Evolutionary conservation across 2,113 vertebrate species (phyloP).

Genomic region (Chloebia gouldiae): DNA sequence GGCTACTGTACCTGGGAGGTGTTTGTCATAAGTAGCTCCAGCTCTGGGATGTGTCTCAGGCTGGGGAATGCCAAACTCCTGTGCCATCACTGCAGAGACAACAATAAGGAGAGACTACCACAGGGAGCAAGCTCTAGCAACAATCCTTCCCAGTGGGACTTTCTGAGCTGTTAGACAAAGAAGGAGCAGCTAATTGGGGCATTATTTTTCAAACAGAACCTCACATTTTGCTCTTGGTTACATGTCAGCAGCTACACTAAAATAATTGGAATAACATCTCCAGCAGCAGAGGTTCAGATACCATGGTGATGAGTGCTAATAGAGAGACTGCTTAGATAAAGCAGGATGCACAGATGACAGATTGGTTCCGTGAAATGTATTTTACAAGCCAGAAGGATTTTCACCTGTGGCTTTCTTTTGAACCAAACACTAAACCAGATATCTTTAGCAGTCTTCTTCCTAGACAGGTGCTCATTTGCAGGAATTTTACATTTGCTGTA

Average conservation of each 20-base stretch:
- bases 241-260: conserved; percentile 5
- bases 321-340: not conserved
- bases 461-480: not conserved
- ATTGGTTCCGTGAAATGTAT: not conserved
- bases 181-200: conserved; percentile 37
- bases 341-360: not conserved
- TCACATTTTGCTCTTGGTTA: conserved; percentile 22
- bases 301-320: conserved; percentile 18
- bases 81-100: not conserved
- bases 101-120: not conserved
- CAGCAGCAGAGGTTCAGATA: conserved; percentile 22
- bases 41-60: not conserved
- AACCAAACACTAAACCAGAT: not conserved
- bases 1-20: not conserved
- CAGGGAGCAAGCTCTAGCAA: not conserved
- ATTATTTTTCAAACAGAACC: conserved; percentile 42
- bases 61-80: not conserved
- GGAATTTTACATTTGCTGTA: not conserved
- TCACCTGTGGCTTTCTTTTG: not conserved
- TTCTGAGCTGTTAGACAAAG: not conserved
- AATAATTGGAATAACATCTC: conserved; percentile 50
- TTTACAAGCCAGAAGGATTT: not conserved
- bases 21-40: not conserved
- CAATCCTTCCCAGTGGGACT: not conserved
- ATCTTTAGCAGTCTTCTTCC: not conserved